Percentiles rank a stretch among this genome's conserved stretches.
Evolutionary conservation across 2,797 vertebrate genomes (phyloP).

Genomic region (Poeciliopsis presidionis): DNA sequence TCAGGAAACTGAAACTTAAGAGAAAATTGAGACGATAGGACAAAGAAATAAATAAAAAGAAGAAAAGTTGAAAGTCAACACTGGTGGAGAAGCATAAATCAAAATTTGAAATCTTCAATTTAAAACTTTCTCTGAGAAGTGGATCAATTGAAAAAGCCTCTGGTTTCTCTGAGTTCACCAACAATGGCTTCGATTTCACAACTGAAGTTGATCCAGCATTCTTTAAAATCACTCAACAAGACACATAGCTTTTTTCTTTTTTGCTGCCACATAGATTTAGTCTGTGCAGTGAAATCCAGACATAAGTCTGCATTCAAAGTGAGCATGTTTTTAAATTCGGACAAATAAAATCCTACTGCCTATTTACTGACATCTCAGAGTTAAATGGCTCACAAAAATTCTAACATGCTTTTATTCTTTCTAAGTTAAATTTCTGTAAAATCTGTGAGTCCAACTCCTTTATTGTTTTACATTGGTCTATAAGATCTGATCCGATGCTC

Average conservation of each 20-base stretch:
- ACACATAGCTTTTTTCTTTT: neutral
- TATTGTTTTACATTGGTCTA: neutral
- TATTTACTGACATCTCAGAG: neutral
- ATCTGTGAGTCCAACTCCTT: neutral
- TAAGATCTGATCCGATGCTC: neutral
- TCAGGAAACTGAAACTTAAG: slow-evolving; percentile 10
- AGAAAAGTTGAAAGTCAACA: slow-evolving; percentile 18
- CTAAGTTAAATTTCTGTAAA: neutral
- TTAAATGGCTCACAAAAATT: neutral
- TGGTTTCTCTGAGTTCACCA: neutral
- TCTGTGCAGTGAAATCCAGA: neutral
- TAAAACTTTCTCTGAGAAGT: slow-evolving; percentile 7
- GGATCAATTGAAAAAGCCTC: slow-evolving; percentile 7
- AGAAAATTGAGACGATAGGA: slow-evolving; percentile 8
- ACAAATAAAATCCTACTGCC: neutral
- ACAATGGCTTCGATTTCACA: neutral
- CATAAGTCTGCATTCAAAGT: neutral
- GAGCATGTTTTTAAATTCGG: neutral
- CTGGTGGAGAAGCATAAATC: neutral
- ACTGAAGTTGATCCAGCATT: neutral
- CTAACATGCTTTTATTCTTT: neutral
- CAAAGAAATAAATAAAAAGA: slow-evolving; percentile 5
- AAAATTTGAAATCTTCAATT: neutral
- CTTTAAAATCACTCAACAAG: neutral
- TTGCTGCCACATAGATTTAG: neutral